These are phyloP conservation scores for Melanotaenia nigrans DNA, from an alignment of 2,797 vertebrate species.

Conservation along the genomic window DNA sequence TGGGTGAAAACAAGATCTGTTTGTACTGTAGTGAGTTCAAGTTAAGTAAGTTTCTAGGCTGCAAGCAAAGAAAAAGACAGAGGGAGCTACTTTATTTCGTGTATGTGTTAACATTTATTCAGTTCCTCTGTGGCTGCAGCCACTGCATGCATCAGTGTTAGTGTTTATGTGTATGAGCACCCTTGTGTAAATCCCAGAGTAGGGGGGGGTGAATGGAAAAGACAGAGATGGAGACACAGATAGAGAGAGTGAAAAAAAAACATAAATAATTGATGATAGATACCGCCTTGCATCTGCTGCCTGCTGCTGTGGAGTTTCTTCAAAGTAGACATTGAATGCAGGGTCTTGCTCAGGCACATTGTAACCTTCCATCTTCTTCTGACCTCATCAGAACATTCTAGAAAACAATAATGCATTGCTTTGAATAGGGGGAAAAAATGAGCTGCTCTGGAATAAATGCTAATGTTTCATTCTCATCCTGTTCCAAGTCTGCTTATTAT, in stretches of 20 bases:
- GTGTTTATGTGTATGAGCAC: slow-evolving; percentile 35
- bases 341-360: slow-evolving; percentile 48
- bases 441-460: slow-evolving; percentile 48
- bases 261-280: slow-evolving; percentile 83
- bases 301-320: slow-evolving; percentile 72
- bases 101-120: slow-evolving; percentile 43
- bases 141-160: slow-evolving; percentile 39
- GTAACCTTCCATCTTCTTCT: slow-evolving; percentile 41
- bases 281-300: slow-evolving; percentile 77
- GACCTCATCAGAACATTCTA: slow-evolving; percentile 74
- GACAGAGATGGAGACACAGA: slow-evolving; percentile 64
- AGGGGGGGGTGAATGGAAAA: slow-evolving; percentile 33
- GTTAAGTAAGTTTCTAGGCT: slow-evolving; percentile 17
- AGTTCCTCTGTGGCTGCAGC: slow-evolving; percentile 46
- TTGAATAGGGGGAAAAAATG: slow-evolving; percentile 31
- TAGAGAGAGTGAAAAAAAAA: slow-evolving; percentile 60
- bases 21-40: slow-evolving; percentile 1
- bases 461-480: slow-evolving; percentile 46
- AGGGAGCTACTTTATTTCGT: slow-evolving; percentile 39
- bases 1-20: slow-evolving; percentile 36
- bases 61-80: slow-evolving; percentile 28
- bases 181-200: slow-evolving; percentile 40
- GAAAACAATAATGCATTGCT: slow-evolving; percentile 47
- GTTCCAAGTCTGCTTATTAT: slow-evolving; percentile 69
- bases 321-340: slow-evolving; percentile 69